Evolutionary conservation across 2,113 vertebrate species (phyloP), one percentile per base, ranked within the genome.

Genomic region (Procavia capensis): DNA sequence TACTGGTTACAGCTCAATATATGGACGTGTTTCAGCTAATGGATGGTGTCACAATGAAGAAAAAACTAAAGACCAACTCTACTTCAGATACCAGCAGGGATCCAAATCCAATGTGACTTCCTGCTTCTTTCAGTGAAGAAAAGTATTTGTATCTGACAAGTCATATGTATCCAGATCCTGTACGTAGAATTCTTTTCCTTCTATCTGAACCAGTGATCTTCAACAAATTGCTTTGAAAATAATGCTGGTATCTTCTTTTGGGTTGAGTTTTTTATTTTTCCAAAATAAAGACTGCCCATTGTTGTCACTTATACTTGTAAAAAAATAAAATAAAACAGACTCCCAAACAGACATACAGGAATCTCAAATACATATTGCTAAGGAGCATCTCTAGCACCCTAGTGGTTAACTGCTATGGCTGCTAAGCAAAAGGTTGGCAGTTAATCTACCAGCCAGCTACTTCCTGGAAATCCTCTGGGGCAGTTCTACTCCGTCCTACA

Each of bases 21-120:
- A 0, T 99, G 22, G 99, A 98, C 82, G 0, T 25, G 47, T 47
- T 97, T 34, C 72, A 91, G 72, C 0, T 96, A 3, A 99, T 99
- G 99, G 97, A 98, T 78, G 9, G 10, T 3, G 99, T 99, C 97
- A 97, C 6, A 68, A 68, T 25, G 17, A 99, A 98, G 93, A 98
- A 99, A 43, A 88, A 96, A 4, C 17, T 98, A 87, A 98, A 95
- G 83, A 95, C 13, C 39, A 78, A 2, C 36, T 74, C 36, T 24
- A 9, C 25, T 11, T 6, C 64, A 25, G 20, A 78, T 17, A 10
- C 31, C 79, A 17, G 64, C 50, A 43, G 84, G 72, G 29, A 90
- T 24, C 13, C 27, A 41, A 61, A 41, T 39, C 47, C 81, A 83
- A 9, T 1, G 2, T 9, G 20, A 63, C n/a, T n/a, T 13, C 27